Conservation (phyloP, 2,797 vertebrate species). For the Phataginus tricuspis region DNA sequence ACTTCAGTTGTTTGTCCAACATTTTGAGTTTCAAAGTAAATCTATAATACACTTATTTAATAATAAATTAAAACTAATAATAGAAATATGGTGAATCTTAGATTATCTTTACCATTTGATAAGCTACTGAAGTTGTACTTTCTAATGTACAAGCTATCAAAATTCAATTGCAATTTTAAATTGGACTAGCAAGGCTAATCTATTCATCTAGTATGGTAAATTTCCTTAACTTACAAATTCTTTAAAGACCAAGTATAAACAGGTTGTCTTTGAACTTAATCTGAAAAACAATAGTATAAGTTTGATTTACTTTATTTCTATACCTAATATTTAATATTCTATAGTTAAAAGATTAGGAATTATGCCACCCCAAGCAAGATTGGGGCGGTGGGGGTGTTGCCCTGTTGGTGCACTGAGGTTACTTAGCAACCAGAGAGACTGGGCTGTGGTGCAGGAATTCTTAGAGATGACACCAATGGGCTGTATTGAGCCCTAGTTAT, state of each 20-base stretch:
- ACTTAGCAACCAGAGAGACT: background rate
- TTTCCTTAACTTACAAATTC: slow-evolving; percentile 18
- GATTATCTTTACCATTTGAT: background rate
- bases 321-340: slow-evolving; percentile 35
- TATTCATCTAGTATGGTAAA: background rate
- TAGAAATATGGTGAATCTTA: background rate
- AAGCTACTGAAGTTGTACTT: background rate
- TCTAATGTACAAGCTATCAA: background rate
- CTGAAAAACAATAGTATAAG: slow-evolving; percentile 37
- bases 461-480: background rate
- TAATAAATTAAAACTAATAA: background rate
- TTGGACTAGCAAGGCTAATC: background rate
- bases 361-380: background rate
- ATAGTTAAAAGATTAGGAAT: slow-evolving; percentile 25
- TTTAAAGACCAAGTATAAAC: background rate
- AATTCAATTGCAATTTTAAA: background rate
- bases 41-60: slow-evolving; percentile 19
- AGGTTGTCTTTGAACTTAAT: slow-evolving; percentile 34
- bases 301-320: slow-evolving; percentile 31
- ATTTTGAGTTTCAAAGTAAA: background rate
- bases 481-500: background rate
- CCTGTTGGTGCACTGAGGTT: background rate
- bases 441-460: background rate
- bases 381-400: background rate
- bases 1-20: background rate